Conservation (phyloP, 2,113 vertebrate genomes). For the Tachysurus vachellii region DNA sequence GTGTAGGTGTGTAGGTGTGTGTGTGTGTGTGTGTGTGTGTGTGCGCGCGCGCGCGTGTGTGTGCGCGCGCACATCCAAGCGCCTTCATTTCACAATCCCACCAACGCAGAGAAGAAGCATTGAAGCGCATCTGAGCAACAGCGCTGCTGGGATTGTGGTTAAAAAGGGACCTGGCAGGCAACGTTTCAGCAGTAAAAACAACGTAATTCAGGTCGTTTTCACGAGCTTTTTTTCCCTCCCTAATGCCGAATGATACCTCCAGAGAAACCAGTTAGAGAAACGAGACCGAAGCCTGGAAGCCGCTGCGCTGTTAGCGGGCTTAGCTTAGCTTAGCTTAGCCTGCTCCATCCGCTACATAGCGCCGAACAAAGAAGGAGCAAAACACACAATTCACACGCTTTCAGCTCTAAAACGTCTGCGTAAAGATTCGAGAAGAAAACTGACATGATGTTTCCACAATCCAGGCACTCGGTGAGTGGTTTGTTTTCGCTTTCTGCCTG, state of each 20-base stretch:
- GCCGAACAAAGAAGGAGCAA: constrained; percentile 33
- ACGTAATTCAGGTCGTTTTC: not conserved
- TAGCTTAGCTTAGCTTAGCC: constrained; percentile 38
- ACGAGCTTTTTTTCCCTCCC: too few species aligned
- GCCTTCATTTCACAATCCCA: constrained; percentile 25
- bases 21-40: not conserved
- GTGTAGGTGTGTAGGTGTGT: not conserved
- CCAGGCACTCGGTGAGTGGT: constrained; percentile 78
- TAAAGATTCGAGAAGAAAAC: constrained; percentile 47
- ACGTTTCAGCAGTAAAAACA: not conserved
- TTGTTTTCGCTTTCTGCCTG: not conserved
- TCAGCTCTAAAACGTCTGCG: constrained; percentile 11
- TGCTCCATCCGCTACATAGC: constrained; percentile 28
- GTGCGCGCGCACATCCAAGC: not conserved
- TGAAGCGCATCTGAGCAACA: constrained; percentile 12
- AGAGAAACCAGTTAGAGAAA: not conserved
- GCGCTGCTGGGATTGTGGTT: constrained; percentile 5
- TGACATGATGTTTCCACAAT: constrained; percentile 86
- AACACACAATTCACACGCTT: constrained; percentile 13
- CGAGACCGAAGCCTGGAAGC: constrained; percentile 11
- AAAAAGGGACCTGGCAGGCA: constrained; percentile 16
- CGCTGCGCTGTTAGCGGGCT: constrained; percentile 39
- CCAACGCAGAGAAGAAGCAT: constrained; percentile 4
- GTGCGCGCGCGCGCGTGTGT: not conserved
- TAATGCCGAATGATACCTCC: constrained; percentile 23